Evolutionary conservation across 2,797 vertebrate species (phyloP).

Genomic region (Phylloscopus collybita): DNA sequence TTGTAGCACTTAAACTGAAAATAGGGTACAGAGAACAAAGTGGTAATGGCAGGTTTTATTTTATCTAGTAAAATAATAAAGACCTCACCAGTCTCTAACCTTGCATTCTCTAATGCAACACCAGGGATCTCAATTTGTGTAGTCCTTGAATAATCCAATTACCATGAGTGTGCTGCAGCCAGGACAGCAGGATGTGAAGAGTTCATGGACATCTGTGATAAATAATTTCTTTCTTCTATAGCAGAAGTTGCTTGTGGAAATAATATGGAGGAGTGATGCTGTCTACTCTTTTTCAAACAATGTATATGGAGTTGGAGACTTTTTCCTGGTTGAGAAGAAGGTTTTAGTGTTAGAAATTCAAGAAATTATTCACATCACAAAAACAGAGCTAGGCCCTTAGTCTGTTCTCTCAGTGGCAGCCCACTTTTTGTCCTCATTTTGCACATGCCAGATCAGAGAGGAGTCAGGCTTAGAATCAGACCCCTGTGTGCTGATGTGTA

Average conservation of each 20-base stretch:
- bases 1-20: background rate
- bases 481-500: background rate
- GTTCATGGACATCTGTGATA: background rate
- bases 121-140: background rate
- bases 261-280: background rate
- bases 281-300: background rate
- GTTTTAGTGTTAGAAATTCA: background rate
- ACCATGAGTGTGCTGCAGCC: background rate
- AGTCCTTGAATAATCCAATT: background rate
- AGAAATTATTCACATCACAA: fast-evolving
- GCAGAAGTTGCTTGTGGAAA: background rate
- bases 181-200: background rate
- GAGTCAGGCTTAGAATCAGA: background rate
- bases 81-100: background rate
- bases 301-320: background rate
- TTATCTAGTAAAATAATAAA: background rate
- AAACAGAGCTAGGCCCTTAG: background rate
- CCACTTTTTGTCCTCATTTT: background rate
- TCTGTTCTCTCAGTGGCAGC: background rate
- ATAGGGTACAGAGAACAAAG: background rate
- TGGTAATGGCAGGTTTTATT: background rate
- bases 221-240: background rate
- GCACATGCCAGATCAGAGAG: background rate
- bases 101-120: background rate
- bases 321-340: background rate